Percentiles rank a stretch among this genome's conserved stretches.
These are phyloP conservation scores for Telenomus remus DNA, from an alignment of 1,140 invertebrate species.

Conservation along the genomic window DNA sequence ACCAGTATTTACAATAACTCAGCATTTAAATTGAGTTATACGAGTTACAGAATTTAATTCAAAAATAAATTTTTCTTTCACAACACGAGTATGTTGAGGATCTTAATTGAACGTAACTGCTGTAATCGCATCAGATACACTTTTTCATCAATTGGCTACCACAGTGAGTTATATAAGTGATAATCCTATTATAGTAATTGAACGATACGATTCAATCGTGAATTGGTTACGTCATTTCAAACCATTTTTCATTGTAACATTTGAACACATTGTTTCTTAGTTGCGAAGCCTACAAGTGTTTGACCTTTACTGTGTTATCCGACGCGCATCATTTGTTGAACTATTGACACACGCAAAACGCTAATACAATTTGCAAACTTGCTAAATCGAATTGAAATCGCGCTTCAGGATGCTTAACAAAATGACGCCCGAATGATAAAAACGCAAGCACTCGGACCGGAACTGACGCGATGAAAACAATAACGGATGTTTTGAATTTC, in stretches of 20 bases:
- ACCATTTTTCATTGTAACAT: constrained; percentile 15
- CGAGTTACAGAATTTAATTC: too few relatives aligned
- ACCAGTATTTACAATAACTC: too few relatives aligned
- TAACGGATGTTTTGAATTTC: too few relatives aligned
- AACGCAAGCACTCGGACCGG: too few relatives aligned
- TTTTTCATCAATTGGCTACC: neutral
- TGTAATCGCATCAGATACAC: neutral
- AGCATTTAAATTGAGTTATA: too few relatives aligned
- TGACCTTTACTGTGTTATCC: constrained; percentile 49
- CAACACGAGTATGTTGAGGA: neutral
- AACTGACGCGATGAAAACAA: too few relatives aligned
- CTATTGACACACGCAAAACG: constrained; percentile 32
- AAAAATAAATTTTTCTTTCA: too few relatives aligned
- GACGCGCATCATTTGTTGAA: constrained; percentile 33
- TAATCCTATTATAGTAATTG: constrained; percentile 24
- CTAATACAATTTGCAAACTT: constrained; percentile 43
- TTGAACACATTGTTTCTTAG: constrained; percentile 23
- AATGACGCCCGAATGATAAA: too few relatives aligned
- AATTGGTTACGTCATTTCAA: constrained; percentile 33
- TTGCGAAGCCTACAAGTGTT: constrained; percentile 45
- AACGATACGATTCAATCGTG: constrained; percentile 7
- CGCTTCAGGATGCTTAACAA: constrained; percentile 4
- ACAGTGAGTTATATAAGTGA: constrained; percentile 9
- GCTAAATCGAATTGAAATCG: constrained; percentile 24
- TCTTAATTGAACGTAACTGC: neutral